phyloP scores from a whole-genome alignment of 2,797 vertebrate species.

The Gallinago stenura region DNA sequence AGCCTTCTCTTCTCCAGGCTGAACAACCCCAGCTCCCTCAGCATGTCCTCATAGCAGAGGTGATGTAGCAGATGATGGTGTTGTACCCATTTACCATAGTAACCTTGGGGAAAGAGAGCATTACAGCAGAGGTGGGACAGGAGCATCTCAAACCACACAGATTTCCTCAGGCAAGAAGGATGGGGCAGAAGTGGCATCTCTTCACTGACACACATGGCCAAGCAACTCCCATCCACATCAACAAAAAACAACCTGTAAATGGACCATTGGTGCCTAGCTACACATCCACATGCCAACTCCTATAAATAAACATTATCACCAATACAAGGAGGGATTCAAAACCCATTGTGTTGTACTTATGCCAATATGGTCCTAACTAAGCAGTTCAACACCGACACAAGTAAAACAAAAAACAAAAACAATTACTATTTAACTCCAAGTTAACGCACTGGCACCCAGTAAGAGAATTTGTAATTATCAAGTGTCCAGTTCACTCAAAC shows the following conservation, averaged over 20 bases:
- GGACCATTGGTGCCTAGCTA: too few relatives aligned
- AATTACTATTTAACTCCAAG: neutral
- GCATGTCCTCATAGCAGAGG: too few relatives aligned
- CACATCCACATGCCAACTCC: neutral
- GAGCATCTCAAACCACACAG: neutral
- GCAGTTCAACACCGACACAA: neutral
- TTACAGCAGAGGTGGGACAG: neutral
- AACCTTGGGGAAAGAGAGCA: neutral
- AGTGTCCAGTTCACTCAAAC: neutral
- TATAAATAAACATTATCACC: neutral
- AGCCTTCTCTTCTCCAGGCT: too few relatives aligned
- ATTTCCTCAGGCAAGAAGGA: neutral
- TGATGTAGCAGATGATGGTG: neutral
- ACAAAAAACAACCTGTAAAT: too few relatives aligned
- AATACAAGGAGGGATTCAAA: neutral
- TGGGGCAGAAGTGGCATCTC: rapidly evolving
- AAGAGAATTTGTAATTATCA: neutral
- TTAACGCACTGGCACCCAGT: neutral
- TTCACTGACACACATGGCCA: neutral
- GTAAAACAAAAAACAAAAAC: neutral
- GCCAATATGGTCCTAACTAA: neutral
- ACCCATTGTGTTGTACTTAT: neutral
- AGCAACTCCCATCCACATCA: neutral
- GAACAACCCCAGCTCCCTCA: too few relatives aligned
- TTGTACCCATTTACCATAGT: rapidly evolving